Conservation (phyloP, 2,113 vertebrate species). For the Daphoenositta chrysoptera region DNA sequence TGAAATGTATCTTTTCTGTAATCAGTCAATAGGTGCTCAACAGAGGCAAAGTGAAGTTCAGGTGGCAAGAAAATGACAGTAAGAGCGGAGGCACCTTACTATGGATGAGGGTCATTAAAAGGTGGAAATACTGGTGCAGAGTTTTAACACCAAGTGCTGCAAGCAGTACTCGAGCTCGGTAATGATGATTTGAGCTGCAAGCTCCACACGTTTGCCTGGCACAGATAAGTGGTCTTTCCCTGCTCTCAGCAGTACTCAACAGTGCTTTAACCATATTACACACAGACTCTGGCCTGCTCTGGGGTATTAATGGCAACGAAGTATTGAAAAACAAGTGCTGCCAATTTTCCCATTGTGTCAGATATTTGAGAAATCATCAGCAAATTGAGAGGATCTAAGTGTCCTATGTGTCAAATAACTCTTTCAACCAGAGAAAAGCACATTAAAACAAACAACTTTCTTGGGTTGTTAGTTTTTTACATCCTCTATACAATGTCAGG, state of each 20-base stretch:
- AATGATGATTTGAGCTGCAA: background rate
- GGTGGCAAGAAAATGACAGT: background rate
- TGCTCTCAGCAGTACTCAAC: background rate
- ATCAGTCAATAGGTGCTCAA: background rate
- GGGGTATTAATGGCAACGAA: background rate
- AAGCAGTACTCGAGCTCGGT: background rate
- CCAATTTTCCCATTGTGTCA: background rate
- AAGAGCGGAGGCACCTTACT: background rate
- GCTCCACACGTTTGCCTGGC: background rate
- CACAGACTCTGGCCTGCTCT: background rate
- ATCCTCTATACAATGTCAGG: background rate
- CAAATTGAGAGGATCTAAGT: background rate
- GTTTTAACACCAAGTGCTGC: background rate
- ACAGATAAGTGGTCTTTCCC: background rate
- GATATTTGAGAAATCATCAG: background rate
- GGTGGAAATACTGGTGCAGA: background rate
- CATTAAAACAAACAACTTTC: background rate
- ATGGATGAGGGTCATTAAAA: background rate
- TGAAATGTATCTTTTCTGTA: background rate
- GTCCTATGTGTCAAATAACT: background rate
- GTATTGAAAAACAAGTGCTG: background rate
- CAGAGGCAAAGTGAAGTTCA: background rate
- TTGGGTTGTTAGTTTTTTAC: background rate
- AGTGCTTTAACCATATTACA: background rate
- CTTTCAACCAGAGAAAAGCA: background rate